Evolutionary conservation across 2,797 vertebrate genomes (phyloP), one percentile per base, ranked within the genome.

Genomic region (Silurus aristotelis): DNA sequence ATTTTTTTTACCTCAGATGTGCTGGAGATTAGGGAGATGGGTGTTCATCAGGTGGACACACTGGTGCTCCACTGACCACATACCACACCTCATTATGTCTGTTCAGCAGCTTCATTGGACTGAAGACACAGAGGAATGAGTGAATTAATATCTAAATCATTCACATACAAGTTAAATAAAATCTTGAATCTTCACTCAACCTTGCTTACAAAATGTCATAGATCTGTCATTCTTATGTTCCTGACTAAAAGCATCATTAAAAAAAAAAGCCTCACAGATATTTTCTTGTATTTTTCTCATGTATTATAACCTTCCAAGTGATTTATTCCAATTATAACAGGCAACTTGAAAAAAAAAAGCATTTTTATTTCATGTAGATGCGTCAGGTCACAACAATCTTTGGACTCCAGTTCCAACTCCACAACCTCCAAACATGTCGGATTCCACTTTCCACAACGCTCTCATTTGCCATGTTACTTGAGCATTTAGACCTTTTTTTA

Each of bases 61-160:
- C 89, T 0, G 91, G 93, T 0, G 90, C 80, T 31, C 87, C 94
- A 15, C 89, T 27, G 5, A 56, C 89, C 5, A 90, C 9, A 43
- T 90, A 91, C 95, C 95, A 95, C 76, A 93, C 94, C 89, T 96
- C 95, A 31, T 95, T 96, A 91, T 92, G 93, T 78, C 93, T 92
- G 84, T 93, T 76, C 1, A 83, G 2, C 6, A 94, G 0, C 15
- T 83, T 93, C 92, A 90, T 93, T 14, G 94, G 95, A 83, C 95
- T 96, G 89, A 38, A 67, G n/a, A 67, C 64, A 27, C 25, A 67
- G 3, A 46, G 70, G 70, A 48, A 2, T 72, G 46, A 73, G 12
- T 48, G 43, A 22, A 72, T 55, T n/a, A 52, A n/a, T 1, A 71
- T 46, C 43, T 20, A 46, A 10, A 20, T 22, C 9, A 43, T 46